A percentile compares a stretch with the other conserved stretches of the same genome.
Evolutionary conservation across 2,888 invertebrate species (phyloP).

Genomic region (Leptopilina syphax): DNA sequence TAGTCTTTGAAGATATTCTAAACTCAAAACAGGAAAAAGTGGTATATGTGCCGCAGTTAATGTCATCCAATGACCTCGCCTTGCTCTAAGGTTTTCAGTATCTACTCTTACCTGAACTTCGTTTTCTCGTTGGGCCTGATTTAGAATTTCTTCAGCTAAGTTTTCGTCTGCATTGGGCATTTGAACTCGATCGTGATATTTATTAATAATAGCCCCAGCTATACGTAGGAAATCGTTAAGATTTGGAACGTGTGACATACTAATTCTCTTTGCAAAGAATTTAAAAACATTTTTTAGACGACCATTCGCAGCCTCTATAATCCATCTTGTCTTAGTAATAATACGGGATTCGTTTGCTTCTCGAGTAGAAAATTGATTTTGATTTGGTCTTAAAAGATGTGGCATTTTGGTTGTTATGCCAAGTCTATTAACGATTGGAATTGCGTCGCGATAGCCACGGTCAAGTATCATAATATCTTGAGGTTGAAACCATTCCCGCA

Average conservation of each 20-base stretch:
- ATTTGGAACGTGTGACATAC: conserved; percentile 37
- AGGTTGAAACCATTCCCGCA: too few relatives aligned
- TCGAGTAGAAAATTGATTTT: conserved; percentile 44
- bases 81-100: conserved; percentile 6
- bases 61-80: conserved; percentile 13
- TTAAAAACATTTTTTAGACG: conserved; percentile 45
- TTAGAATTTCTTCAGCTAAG: conserved; percentile 10
- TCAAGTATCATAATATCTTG: too few relatives aligned
- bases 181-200: conserved; percentile 29
- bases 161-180: conserved; percentile 40
- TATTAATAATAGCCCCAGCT: conserved; percentile 48
- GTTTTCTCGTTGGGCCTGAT: neutral
- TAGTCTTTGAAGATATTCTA: neutral
- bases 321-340: conserved; percentile 48
- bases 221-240: conserved; percentile 44
- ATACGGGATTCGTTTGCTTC: conserved; percentile 45
- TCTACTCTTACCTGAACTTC: neutral
- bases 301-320: conserved; percentile 45
- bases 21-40: neutral
- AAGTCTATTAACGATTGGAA: too few relatives aligned
- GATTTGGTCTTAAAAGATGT: conserved; percentile 18
- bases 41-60: conserved; percentile 14
- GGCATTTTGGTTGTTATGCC: conserved; percentile 31
- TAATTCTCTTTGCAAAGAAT: conserved; percentile 40
- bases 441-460: too few relatives aligned